Conservation (phyloP, 2,113 vertebrate genomes). For the Planiliza haematocheilus region DNA sequence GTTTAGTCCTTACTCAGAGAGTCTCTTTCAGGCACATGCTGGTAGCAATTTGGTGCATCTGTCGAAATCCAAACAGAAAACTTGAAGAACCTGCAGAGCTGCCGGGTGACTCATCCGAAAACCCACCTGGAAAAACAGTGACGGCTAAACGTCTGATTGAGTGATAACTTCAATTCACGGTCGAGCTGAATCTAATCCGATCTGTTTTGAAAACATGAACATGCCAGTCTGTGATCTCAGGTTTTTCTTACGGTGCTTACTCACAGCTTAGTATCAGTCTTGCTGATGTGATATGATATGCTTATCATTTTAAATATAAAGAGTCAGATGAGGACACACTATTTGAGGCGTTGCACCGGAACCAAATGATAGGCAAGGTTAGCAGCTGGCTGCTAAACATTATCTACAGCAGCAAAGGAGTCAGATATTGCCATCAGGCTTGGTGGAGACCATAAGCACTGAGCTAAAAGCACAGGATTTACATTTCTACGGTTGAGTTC, state of each 20-base stretch:
- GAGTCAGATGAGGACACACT: not conserved
- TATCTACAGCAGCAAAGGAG: too few relatives aligned
- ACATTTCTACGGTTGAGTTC: too few relatives aligned
- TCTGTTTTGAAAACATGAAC: slow-evolving; percentile 7
- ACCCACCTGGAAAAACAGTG: slow-evolving; percentile 54
- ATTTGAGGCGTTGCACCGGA: not conserved
- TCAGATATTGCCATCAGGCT: not conserved
- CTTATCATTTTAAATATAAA: not conserved
- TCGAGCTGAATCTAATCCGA: slow-evolving; percentile 13
- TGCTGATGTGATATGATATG: not conserved
- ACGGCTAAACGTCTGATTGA: slow-evolving; percentile 28
- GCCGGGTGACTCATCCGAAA: slow-evolving; percentile 59
- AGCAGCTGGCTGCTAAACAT: not conserved
- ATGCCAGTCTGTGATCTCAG: not conserved
- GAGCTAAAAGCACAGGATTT: too few relatives aligned
- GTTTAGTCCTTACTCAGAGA: not conserved
- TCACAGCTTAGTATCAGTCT: not conserved
- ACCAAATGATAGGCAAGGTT: not conserved
- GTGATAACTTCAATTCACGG: slow-evolving; percentile 5
- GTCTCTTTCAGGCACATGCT: slow-evolving; percentile 9
- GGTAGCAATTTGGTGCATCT: slow-evolving; percentile 41
- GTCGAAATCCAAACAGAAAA: slow-evolving; percentile 46
- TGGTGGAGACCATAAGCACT: not conserved
- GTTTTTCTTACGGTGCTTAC: not conserved
- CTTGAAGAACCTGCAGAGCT: slow-evolving; percentile 47